Base-by-base conservation (phyloP, 2,113 vertebrate species). In the Centropus bengalensis region DNA sequence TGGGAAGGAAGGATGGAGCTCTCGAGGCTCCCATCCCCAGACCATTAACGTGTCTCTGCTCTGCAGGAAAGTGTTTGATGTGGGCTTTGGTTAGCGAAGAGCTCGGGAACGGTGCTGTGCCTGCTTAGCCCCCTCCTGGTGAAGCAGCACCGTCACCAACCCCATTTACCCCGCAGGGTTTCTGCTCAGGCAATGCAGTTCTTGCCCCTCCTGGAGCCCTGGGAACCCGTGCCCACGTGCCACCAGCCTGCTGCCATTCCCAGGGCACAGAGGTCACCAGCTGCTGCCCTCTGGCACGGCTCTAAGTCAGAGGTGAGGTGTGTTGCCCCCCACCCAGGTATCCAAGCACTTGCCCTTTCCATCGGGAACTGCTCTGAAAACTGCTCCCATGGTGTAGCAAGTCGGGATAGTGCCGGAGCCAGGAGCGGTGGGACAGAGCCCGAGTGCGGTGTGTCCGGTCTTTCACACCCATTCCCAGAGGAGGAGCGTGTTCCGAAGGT, bases 131-230 rank as follows among this genome's bases (percentile, higher is more conserved):
- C 64, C 76, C 14, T 45, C 70, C 60, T 55, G 23, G 44, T 9
- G 17, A 64, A 86, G 90, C 90, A 70, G 92, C 67, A 2, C 80
- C 26, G 5, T 85, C 23, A 40, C 91, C 95, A 90, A 79, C 71
- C 91, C 85, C 88, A 76, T 92, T 88, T 92, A 24, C 79, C 93
- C 91, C 47, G 3, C 44, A 79, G 91, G 86, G 85, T 24, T 82
- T 91, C 95, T 74, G 78, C 88, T 55, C 85, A 86, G 91, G 70
- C 95, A 55, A 51, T 77, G 88, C 91, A 93, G 32, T 87, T 82
- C 47, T 86, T 92, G 86, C 86, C 93, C 91, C 86, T 3, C 66
- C 66, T 8, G 77, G 94, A 87, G 36, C 14, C 84, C 82, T 75
- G 89, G 93, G 42, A 91, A 63, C 66, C 91, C 74, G 49, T 74